Conservation (phyloP, 53 echinoderm and acorn worm species). For the Astropecten irregularis region DNA sequence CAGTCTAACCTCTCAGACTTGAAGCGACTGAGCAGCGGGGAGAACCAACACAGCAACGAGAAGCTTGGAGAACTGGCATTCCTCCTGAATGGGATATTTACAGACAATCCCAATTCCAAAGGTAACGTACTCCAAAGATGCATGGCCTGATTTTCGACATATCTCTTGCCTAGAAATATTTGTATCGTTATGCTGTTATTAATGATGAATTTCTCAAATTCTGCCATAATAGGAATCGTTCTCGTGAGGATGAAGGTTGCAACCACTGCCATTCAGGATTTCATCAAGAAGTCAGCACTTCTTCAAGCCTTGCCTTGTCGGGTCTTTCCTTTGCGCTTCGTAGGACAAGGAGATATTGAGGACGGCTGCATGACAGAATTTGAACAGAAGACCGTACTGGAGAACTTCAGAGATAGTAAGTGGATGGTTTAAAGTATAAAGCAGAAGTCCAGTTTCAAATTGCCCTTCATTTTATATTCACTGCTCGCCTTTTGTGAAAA, state of each 20-base stretch:
- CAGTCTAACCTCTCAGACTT: not conserved
- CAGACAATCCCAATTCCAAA: constrained; percentile 52
- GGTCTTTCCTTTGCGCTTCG: constrained; percentile 60
- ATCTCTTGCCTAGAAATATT: too few species aligned
- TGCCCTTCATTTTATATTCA: too few species aligned
- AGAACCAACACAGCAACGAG: constrained; percentile 44
- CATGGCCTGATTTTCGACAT: too few species aligned
- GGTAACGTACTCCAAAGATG: constrained; percentile 41
- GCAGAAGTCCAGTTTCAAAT: too few species aligned
- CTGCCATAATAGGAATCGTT: constrained; percentile 79
- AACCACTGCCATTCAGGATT: constrained; percentile 57
- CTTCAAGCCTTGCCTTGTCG: constrained; percentile 18
- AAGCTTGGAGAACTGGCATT: constrained; percentile 43
- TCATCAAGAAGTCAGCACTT: not conserved
- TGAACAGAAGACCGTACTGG: constrained; percentile 53
- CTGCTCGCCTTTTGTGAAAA: too few species aligned
- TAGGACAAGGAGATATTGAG: constrained; percentile 69
- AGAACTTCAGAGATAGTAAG: constrained; percentile 58
- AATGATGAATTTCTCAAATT: too few species aligned
- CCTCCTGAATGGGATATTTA: constrained; percentile 24
- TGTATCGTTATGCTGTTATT: too few species aligned
- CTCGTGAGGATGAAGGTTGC: constrained; percentile 61
- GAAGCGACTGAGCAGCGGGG: not conserved
- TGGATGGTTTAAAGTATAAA: too few species aligned
- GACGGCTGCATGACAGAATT: constrained; percentile 59